Base-by-base conservation (phyloP, 2,888 invertebrate species). In the Yponomeuta evonymella region DNA sequence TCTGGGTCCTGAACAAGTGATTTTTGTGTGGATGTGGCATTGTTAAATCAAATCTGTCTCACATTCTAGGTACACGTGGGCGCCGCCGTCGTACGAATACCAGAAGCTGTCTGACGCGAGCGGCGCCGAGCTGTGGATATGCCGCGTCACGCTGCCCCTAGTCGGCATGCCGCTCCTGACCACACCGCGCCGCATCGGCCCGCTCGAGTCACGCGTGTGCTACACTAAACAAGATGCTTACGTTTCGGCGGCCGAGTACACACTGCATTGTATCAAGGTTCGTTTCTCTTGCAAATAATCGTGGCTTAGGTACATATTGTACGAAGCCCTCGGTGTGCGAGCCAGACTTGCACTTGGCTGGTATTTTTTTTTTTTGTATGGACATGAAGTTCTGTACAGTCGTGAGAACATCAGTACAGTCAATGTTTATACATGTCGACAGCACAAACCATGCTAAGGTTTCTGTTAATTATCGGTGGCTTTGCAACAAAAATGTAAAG, bases 21-120 rank as follows among this genome's bases (percentile, higher is more conserved):
- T 36, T 36, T 36, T 36, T 36, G 36, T 36, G 36, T 5, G 36
- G 36, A 4, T 36, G 23, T 23, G 1, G 23, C 23, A 23, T 36
- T 36, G 5, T 36, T 36, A 5, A 36, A 36, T 36, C 36, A 2
- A 36, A 23, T 36, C 36, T 36, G 36, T 36, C 23, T 58, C 67
- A n/a, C 30, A 58, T 80, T 81, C 33, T 75, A 91, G 91, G 48
- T 89, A 90, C 73, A 81, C 79, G 76, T 92, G 91, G 91, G 77
- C 83, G 0, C 76, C 80, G 4, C 91, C 91, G 4, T 73, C 79
- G 0, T 92, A 90, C 71, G 81, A 80, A 6, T 90, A 83, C 75
- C 88, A 86, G 71, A 84, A 81, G 67, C n/a, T 67, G 36, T 11
- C 15, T n/a, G 12, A 43, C 71, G 74, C 75, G 75, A 0, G 73